phyloP scores from a whole-genome alignment of 2,888 invertebrate species.

The Pristionchus entomophagus region DNA sequence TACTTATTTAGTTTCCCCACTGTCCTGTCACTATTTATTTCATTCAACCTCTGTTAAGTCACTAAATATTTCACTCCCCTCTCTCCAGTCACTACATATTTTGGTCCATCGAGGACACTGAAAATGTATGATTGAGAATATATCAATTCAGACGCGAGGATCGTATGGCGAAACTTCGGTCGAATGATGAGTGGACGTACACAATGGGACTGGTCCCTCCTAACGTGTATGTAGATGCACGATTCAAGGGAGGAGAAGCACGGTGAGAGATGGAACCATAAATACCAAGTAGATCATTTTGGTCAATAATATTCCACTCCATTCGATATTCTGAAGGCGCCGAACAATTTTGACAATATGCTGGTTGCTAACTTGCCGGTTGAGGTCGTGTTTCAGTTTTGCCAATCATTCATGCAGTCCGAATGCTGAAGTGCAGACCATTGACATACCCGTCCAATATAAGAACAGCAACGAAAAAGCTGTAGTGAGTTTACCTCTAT shows the following conservation, averaged over 20 bases:
- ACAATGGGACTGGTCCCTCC: neutral
- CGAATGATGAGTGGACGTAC: neutral
- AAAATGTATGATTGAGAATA: neutral
- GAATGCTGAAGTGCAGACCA: neutral
- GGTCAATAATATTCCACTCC: no score
- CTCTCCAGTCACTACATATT: neutral
- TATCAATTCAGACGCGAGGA: neutral
- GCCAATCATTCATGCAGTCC: slow-evolving; percentile 2
- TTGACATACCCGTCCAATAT: neutral
- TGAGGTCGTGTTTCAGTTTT: neutral
- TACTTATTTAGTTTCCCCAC: no score
- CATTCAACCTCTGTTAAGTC: no score
- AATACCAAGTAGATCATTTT: neutral
- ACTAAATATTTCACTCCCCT: no score
- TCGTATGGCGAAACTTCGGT: neutral
- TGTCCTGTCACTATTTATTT: no score
- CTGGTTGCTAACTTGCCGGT: neutral
- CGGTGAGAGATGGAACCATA: neutral
- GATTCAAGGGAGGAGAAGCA: neutral
- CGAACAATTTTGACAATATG: no score
- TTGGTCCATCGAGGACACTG: neutral
- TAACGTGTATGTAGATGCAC: neutral
- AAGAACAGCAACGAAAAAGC: neutral
- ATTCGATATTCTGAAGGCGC: no score
- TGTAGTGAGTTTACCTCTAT: neutral